phyloP scores from a whole-genome alignment of 2,888 invertebrate species.

The Cosmia pyralina region DNA sequence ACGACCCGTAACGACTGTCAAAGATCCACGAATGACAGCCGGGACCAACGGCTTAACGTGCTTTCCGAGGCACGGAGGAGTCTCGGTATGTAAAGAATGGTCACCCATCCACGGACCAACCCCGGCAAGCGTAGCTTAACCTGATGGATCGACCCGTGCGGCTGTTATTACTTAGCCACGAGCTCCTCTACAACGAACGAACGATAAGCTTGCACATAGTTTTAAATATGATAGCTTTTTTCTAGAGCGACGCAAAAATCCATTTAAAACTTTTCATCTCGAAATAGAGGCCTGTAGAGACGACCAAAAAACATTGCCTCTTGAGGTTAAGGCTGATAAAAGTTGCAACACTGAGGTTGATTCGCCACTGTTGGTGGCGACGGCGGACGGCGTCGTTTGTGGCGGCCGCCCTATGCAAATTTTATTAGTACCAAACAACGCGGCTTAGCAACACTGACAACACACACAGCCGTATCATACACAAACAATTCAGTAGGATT shows the following conservation, averaged over 20 bases:
- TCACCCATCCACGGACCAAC: too few relatives aligned
- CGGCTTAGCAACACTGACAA: slow-evolving; percentile 48
- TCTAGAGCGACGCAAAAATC: slow-evolving; percentile 36
- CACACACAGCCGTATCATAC: slow-evolving; percentile 49
- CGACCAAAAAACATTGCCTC: slow-evolving; percentile 48
- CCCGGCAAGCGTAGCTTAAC: too few relatives aligned
- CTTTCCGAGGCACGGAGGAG: too few relatives aligned
- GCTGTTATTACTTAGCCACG: too few relatives aligned
- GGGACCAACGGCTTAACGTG: too few relatives aligned
- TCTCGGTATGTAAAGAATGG: too few relatives aligned
- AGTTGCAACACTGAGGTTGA: slow-evolving; percentile 63
- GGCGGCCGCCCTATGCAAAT: slow-evolving; percentile 65
- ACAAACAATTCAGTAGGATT: slow-evolving; percentile 35
- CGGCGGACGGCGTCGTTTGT: slow-evolving; percentile 46
- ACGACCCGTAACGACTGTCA: too few relatives aligned
- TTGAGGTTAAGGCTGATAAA: slow-evolving; percentile 66
- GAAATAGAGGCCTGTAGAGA: slow-evolving; percentile 45
- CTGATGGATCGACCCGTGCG: too few relatives aligned
- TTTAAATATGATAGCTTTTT: slow-evolving; percentile 51
- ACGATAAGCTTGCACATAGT: slow-evolving; percentile 50
- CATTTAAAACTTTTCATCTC: slow-evolving; percentile 54
- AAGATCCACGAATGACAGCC: too few relatives aligned
- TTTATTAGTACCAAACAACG: slow-evolving; percentile 64
- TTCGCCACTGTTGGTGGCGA: slow-evolving; percentile 44
- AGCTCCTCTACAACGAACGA: too few relatives aligned